Percentiles rank a stretch among this genome's conserved stretches.
Conservation (phyloP, 2,888 invertebrate species). For the Nomada hirtipes region DNA sequence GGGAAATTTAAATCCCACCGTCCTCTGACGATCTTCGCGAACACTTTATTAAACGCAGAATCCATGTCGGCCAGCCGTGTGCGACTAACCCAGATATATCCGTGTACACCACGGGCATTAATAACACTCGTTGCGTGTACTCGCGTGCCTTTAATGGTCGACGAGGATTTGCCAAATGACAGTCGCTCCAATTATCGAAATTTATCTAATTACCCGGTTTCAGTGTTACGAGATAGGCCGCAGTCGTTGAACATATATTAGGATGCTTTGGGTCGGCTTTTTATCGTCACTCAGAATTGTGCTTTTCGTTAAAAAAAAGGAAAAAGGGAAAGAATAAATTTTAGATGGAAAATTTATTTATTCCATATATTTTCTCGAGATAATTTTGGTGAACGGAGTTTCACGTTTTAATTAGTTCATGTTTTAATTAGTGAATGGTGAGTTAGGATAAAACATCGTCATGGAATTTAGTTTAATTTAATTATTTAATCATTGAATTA, state of each 20-base stretch:
- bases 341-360: too few relatives aligned
- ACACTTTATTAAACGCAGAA: slow-evolving; percentile 61
- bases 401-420: too few relatives aligned
- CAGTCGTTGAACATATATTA: slow-evolving; percentile 9
- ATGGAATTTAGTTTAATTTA: neutral
- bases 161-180: slow-evolving; percentile 56
- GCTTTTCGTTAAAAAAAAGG: too few relatives aligned
- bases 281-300: too few relatives aligned
- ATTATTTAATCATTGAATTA: too few relatives aligned
- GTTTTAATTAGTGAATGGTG: too few relatives aligned
- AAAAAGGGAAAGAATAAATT: too few relatives aligned
- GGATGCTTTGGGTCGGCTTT: neutral
- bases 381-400: too few relatives aligned
- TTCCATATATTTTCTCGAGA: too few relatives aligned
- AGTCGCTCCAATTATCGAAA: slow-evolving; percentile 54
- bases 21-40: slow-evolving; percentile 10
- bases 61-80: slow-evolving; percentile 26
- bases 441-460: neutral
- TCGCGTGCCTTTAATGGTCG: slow-evolving; percentile 48
- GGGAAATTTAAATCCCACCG: slow-evolving; percentile 48
- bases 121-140: slow-evolving; percentile 24
- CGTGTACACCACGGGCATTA: slow-evolving; percentile 36
- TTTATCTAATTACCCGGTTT: slow-evolving; percentile 59
- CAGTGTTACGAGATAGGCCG: neutral
- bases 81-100: slow-evolving; percentile 55